Evolutionary conservation across 92 coral and sea anemone species (phyloP), one percentile per base, ranked within the genome.

Genomic region (Metridium senile): DNA sequence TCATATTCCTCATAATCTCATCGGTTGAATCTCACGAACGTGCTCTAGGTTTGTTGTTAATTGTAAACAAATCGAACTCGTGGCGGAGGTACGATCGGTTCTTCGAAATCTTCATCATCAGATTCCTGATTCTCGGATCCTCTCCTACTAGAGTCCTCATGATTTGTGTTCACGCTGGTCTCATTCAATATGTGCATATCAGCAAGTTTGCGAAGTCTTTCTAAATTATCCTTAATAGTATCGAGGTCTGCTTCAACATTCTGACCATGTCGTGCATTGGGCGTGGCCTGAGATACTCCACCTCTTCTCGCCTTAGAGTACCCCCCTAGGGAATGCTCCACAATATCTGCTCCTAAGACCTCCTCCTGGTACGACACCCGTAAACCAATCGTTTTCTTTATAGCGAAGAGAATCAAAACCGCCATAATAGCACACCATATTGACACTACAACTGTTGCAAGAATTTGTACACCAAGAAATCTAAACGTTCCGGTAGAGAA

Each of bases 311-410:
- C 86, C 33, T 85, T 85, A 25, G 84, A 82, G 82, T 85, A 85
- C 9, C 89, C 89, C 56, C 89, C 89, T 21, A 85, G 72, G 0
- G 89, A 80, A 57, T 85, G 89, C 63, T 85, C 89, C 26, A 85
- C 89, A 39, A 85, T 81, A 28, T 85, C 89, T 16, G 89, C 85
- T 18, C 89, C 89, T 0, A 85, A 77, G 46, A 85, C 89, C 32
- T 85, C 89, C 66, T 85, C 89, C 23, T 85, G 89, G 47, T 80
- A 85, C 2, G 89, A 85, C 0, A 85, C 89, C 13, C 89, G 74
- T n/a, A 85, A 34, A 7, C 89, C 89, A 8, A 78, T 83, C 0
- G 89, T 59, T 66, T 81, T 85, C 62, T 63, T 79, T 58, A 85
- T 85, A 35, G 72, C 34, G 26, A 85, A 80, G 26, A 85, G 66